Evolutionary conservation across 2,797 vertebrate species (phyloP).

Genomic region (Acropternis orthonyx): DNA sequence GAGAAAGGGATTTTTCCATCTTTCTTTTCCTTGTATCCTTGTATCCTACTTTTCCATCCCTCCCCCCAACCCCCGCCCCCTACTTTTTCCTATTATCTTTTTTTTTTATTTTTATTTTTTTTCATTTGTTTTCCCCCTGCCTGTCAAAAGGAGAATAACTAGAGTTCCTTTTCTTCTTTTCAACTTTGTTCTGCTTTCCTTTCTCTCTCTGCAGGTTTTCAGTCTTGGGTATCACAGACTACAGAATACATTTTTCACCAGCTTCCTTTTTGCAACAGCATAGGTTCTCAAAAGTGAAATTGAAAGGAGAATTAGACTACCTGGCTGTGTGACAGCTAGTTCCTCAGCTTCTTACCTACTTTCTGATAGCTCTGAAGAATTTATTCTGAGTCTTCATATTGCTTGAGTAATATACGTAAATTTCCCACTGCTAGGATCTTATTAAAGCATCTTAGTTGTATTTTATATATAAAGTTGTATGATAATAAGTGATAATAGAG

Average conservation of each 20-base stretch:
- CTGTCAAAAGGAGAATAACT: neutral
- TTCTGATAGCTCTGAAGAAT: neutral
- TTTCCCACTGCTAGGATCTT: neutral
- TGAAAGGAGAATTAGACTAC: neutral
- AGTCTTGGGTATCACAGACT: neutral
- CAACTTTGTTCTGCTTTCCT: neutral
- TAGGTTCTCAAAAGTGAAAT: neutral
- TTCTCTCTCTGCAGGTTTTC: neutral
- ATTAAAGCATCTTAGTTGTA: neutral
- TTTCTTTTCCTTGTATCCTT: too few species aligned
- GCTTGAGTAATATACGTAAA: neutral
- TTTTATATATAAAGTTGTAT: neutral
- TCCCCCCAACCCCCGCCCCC: too few species aligned
- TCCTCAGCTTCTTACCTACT: neutral
- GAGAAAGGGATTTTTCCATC: neutral
- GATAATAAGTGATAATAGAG: neutral
- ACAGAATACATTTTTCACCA: neutral
- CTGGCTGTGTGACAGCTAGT: neutral
- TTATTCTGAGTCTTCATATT: neutral
- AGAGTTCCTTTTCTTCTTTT: neutral
- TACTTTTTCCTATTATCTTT: accelerated
- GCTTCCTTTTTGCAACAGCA: neutral
- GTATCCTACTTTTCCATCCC: neutral
- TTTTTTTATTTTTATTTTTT: neutral
- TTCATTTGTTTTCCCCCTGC: neutral